A percentile compares a stretch with the other conserved stretches of the same genome.
Conservation (phyloP, 2,113 vertebrate species). For the Microcebus griseorufus region DNA sequence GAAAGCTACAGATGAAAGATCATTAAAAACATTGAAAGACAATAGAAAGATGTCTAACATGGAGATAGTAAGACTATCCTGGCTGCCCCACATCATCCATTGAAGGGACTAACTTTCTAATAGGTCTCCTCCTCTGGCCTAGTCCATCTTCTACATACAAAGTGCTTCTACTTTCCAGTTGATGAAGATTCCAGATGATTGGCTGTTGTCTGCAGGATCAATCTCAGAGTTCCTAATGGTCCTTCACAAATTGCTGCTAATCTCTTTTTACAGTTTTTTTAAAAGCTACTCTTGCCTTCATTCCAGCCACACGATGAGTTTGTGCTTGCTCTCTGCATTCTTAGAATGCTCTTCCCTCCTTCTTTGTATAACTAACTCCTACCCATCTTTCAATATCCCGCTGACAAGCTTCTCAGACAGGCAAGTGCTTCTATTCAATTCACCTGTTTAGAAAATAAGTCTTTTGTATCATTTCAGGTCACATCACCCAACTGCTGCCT, state of each 20-base stretch:
- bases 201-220: background rate
- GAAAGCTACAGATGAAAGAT: background rate
- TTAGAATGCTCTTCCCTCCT: background rate
- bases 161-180: background rate
- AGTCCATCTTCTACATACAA: background rate
- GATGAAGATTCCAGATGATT: background rate
- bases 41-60: background rate
- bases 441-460: background rate
- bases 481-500: background rate
- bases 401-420: background rate
- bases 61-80: background rate
- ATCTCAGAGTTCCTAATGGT: background rate
- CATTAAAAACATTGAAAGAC: background rate
- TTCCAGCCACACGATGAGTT: background rate
- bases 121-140: background rate
- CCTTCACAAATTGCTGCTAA: background rate
- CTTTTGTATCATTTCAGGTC: constrained; percentile 22
- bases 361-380: background rate
- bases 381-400: background rate
- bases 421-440: background rate
- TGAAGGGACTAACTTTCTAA: background rate
- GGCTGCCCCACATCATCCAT: background rate
- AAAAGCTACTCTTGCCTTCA: background rate
- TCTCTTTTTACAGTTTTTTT: background rate
- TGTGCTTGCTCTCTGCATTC: background rate